Percentiles rank a stretch among this genome's conserved stretches.
These are phyloP conservation scores for Scomberomorus guttatus DNA, from an alignment of 2,797 vertebrate species.

Conservation along the genomic window DNA sequence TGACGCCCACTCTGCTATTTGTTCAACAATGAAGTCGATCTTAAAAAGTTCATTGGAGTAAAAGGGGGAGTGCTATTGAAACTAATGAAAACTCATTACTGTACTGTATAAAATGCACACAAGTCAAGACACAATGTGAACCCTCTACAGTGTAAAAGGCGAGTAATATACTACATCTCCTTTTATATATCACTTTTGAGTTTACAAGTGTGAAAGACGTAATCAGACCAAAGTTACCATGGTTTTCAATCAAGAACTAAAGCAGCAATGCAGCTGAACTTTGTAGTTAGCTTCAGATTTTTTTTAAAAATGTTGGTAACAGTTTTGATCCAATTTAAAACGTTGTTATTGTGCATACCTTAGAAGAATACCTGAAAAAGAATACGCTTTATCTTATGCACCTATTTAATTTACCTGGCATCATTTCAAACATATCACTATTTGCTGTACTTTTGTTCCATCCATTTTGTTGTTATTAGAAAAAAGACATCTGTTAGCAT, in stretches of 20 bases:
- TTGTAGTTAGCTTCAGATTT: slow-evolving; percentile 10
- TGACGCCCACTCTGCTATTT: slow-evolving; percentile 53
- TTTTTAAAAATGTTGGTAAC: neutral
- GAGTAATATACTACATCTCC: slow-evolving; percentile 3
- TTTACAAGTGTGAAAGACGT: slow-evolving; percentile 45
- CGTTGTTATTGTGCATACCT: no score
- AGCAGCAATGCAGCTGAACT: slow-evolving; percentile 32
- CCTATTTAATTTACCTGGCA: neutral
- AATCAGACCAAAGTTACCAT: slow-evolving; percentile 41
- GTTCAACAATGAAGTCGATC: slow-evolving; percentile 53
- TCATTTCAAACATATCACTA: neutral
- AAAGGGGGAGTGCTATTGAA: slow-evolving; percentile 6
- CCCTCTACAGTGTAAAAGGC: slow-evolving; percentile 4
- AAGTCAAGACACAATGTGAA: slow-evolving; percentile 23
- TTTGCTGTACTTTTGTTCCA: neutral
- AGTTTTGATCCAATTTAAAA: slow-evolving; percentile 1
- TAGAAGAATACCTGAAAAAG: neutral
- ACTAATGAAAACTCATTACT: slow-evolving; percentile 33
- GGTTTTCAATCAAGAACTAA: slow-evolving; percentile 30
- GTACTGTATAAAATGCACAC: slow-evolving; percentile 29
- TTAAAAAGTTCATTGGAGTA: slow-evolving; percentile 47
- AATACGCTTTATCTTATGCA: neutral
- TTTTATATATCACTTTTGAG: slow-evolving; percentile 24
- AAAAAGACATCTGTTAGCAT: neutral
- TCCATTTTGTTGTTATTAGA: neutral